Percentiles rank a stretch among this genome's conserved stretches.
These are phyloP conservation scores for Macropis europaea DNA, from an alignment of 2,888 invertebrate species.

Conservation along the genomic window DNA sequence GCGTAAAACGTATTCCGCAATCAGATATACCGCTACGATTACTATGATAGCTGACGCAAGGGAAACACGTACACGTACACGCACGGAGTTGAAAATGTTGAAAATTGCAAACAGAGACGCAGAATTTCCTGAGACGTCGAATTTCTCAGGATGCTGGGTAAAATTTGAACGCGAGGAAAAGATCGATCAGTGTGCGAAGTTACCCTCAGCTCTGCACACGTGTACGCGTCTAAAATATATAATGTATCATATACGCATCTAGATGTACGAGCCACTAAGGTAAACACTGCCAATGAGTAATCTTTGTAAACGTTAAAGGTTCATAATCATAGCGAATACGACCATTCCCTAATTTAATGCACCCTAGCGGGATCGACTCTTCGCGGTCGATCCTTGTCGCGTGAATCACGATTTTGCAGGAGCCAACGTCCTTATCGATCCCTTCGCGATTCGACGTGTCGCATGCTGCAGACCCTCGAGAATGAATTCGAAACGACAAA, in stretches of 20 bases:
- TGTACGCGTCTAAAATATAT: conserved; percentile 41
- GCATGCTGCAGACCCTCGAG: no score
- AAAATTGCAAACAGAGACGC: neutral
- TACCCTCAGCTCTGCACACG: conserved; percentile 35
- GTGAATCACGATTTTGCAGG: conserved; percentile 27
- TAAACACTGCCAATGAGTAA: conserved; percentile 60
- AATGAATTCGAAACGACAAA: no score
- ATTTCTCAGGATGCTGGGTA: neutral
- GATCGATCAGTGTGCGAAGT: conserved; percentile 30
- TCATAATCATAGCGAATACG: conserved; percentile 53
- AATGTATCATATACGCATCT: conserved; percentile 59
- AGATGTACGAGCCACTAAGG: conserved; percentile 53
- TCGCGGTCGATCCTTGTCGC: neutral
- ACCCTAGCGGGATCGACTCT: conserved; percentile 16
- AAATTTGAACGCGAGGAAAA: neutral
- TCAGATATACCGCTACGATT: conserved; percentile 19
- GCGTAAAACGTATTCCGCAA: conserved; percentile 13
- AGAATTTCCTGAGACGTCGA: neutral
- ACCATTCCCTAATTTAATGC: conserved; percentile 53
- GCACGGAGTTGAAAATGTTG: conserved; percentile 6
- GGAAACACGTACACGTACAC: conserved; percentile 3
- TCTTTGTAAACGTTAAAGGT: conserved; percentile 49
- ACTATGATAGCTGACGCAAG: conserved; percentile 11
- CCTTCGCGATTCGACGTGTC: neutral
- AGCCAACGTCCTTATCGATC: conserved; percentile 22